Conservation (phyloP, 2,888 invertebrate species). For the Drosophila falleni region DNA sequence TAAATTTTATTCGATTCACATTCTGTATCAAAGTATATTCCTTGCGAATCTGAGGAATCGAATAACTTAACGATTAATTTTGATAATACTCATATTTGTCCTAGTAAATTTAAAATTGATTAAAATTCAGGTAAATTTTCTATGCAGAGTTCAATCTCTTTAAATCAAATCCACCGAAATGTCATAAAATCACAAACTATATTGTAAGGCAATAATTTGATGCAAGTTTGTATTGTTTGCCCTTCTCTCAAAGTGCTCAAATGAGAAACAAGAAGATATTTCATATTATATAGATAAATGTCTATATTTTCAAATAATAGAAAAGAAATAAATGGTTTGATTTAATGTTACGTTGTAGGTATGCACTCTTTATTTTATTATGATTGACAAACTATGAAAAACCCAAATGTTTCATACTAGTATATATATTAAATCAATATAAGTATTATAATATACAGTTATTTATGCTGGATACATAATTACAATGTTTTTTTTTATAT, state of each 20-base stretch:
- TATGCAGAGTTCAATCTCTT: conserved; percentile 5
- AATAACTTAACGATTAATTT: neutral
- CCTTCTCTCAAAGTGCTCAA: neutral
- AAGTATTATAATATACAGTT: conserved; percentile 54
- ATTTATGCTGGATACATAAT: conserved; percentile 73
- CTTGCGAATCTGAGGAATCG: neutral
- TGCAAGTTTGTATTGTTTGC: neutral
- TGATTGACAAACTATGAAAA: conserved; percentile 64
- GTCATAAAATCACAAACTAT: conserved; percentile 4
- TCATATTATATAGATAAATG: neutral
- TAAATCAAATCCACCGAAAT: conserved; percentile 10
- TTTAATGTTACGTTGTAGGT: conserved; percentile 42
- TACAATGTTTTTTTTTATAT: conserved; percentile 58
- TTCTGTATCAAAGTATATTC: neutral
- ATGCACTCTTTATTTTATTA: conserved; percentile 60
- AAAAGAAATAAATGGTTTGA: conserved; percentile 18
- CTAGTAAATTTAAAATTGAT: neutral
- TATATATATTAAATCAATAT: conserved; percentile 50
- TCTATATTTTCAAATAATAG: conserved; percentile 5
- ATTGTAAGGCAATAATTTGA: neutral
- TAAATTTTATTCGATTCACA: neutral
- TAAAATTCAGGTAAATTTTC: neutral
- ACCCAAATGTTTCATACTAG: conserved; percentile 46
- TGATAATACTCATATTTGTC: neutral
- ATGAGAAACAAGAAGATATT: neutral